These are phyloP conservation scores for Carduelis carduelis DNA, from an alignment of 2,797 vertebrate species.

Conservation along the genomic window DNA sequence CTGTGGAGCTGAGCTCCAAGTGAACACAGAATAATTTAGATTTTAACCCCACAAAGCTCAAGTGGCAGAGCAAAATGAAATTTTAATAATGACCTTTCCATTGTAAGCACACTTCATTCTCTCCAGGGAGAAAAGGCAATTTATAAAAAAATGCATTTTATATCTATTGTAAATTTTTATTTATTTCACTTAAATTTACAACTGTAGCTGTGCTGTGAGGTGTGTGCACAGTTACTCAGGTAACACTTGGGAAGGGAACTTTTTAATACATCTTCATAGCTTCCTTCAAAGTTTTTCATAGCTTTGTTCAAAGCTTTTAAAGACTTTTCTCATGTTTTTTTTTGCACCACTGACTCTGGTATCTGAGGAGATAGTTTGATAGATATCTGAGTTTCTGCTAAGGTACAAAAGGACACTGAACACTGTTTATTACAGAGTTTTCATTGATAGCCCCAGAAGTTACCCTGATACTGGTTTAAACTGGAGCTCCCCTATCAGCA, in stretches of 20 bases:
- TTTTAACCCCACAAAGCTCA: not conserved
- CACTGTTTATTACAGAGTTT: not conserved
- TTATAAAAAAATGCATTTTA: not conserved
- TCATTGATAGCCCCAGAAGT: not conserved
- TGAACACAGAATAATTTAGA: not conserved
- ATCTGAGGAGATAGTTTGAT: not conserved
- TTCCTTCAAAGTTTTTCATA: not conserved
- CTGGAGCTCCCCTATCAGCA: not conserved
- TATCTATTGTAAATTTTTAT: not conserved
- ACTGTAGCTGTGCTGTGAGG: not conserved
- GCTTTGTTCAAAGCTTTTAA: not conserved
- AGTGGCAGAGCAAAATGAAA: not conserved
- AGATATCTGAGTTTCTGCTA: not conserved
- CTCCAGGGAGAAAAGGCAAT: not conserved
- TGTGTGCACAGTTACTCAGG: not conserved
- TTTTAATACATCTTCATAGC: not conserved
- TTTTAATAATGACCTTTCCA: not conserved
- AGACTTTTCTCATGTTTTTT: accelerated
- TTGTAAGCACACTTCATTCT: not conserved
- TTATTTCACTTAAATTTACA: not conserved
- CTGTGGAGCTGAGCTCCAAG: not conserved
- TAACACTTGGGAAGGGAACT: not conserved
- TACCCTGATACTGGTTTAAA: not conserved
- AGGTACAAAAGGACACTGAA: not conserved
- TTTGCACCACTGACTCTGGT: not conserved